Conservation (phyloP, 2,113 vertebrate genomes). For the Sardina pilchardus region DNA sequence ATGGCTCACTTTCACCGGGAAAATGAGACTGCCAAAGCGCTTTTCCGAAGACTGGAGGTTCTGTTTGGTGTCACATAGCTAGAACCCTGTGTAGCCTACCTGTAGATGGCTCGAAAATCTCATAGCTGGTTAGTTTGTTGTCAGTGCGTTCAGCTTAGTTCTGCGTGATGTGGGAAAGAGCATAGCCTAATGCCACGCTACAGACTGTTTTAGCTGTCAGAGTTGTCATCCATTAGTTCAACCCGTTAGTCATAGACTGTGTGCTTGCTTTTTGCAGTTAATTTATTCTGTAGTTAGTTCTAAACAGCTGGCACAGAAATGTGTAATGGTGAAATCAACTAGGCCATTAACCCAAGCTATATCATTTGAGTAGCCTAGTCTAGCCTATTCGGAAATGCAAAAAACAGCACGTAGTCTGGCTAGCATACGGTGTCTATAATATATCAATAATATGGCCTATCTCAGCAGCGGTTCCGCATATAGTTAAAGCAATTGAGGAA, state of each 20-base stretch:
- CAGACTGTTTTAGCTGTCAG: neutral
- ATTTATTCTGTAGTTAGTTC: neutral
- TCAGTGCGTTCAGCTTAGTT: neutral
- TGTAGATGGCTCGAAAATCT: conserved; percentile 12
- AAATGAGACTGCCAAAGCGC: conserved; percentile 65
- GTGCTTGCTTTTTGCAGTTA: neutral
- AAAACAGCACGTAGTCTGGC: neutral
- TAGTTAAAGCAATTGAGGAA: too few relatives aligned
- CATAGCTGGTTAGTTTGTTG: conserved; percentile 2
- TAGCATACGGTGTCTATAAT: neutral
- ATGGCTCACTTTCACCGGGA: conserved; percentile 64
- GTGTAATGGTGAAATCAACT: neutral
- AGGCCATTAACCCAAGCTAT: neutral
- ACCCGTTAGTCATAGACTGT: neutral
- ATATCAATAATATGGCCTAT: too few relatives aligned
- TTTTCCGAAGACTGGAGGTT: conserved; percentile 70
- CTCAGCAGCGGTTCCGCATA: neutral
- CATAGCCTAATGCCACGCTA: neutral
- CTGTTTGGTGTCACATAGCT: conserved; percentile 37
- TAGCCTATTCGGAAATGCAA: neutral
- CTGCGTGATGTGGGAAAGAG: neutral
- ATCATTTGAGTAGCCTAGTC: neutral
- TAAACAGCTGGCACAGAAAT: neutral
- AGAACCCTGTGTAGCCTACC: conserved; percentile 41
- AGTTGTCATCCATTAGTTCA: neutral